A percentile compares a stretch with the other conserved stretches of the same genome.
Evolutionary conservation across 2,797 vertebrate species (phyloP).

Genomic region (Onychomys leucogaster): DNA sequence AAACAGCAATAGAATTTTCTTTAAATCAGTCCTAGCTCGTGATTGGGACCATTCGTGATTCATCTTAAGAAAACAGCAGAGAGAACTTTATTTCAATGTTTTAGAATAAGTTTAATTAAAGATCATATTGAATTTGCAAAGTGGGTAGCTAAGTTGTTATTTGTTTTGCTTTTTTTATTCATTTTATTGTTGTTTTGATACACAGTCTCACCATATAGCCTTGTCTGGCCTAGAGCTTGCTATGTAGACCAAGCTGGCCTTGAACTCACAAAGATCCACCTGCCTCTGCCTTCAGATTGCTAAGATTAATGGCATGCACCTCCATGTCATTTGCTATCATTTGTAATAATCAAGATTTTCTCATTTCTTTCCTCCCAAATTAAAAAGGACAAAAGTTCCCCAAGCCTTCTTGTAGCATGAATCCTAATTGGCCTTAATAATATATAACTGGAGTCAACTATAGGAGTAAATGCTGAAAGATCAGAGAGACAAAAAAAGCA

Average conservation of each 20-base stretch:
- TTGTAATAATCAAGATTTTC: slow-evolving; percentile 8
- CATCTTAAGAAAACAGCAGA: background rate
- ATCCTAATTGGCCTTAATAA: too few species aligned
- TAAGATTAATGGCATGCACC: background rate
- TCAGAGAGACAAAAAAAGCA: too few species aligned
- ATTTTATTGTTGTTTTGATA: background rate
- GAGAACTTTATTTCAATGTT: slow-evolving; percentile 22
- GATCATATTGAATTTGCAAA: slow-evolving; percentile 37
- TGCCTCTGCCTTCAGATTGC: background rate
- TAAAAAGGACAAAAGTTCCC: background rate
- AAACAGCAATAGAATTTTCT: slow-evolving; percentile 15
- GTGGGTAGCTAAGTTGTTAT: background rate
- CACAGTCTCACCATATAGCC: background rate
- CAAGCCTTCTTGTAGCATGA: background rate
- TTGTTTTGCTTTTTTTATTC: background rate
- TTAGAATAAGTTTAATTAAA: slow-evolving; percentile 59
- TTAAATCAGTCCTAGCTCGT: background rate
- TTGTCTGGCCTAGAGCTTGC: background rate
- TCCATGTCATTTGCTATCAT: background rate
- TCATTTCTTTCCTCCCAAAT: background rate
- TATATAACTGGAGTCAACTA: too few species aligned
- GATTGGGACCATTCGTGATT: slow-evolving; percentile 26
- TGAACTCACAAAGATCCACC: background rate
- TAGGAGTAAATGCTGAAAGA: too few species aligned
- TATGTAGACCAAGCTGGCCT: background rate